These are phyloP conservation scores for Shinisaurus crocodilurus DNA, from an alignment of 2,113 vertebrate genomes.

Conservation along the genomic window DNA sequence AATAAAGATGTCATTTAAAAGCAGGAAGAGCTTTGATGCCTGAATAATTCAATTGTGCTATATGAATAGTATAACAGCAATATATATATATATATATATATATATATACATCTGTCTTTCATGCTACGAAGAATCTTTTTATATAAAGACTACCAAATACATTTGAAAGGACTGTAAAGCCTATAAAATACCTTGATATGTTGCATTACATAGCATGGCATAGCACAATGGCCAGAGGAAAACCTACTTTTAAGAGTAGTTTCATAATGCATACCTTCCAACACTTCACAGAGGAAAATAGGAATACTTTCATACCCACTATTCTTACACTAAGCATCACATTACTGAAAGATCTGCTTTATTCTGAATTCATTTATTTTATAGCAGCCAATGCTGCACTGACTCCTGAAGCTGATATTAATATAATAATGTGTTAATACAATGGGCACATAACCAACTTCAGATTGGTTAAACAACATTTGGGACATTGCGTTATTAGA, in stretches of 20 bases:
- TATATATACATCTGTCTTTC: background rate
- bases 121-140: background rate
- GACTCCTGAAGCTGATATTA: background rate
- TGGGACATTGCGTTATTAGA: background rate
- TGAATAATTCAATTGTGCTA: background rate
- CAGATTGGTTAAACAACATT: background rate
- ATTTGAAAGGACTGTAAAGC: conserved; percentile 7
- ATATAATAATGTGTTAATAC: background rate
- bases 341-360: background rate
- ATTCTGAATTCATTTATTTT: background rate
- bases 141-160: background rate
- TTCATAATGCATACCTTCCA: conserved; percentile 10
- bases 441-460: background rate
- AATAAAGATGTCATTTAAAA: conserved; percentile 39
- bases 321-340: background rate
- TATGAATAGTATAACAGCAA: background rate
- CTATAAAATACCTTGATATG: background rate
- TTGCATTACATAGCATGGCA: conserved; percentile 19
- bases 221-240: background rate
- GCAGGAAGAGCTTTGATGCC: conserved; percentile 11
- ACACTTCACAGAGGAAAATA: background rate
- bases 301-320: background rate
- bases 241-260: conserved; percentile 5
- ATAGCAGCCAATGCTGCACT: background rate
- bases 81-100: too few relatives aligned